Evolutionary conservation across 2,888 invertebrate genomes (phyloP), one percentile per base, ranked within the genome.

Genomic region (Axea sp.): DNA sequence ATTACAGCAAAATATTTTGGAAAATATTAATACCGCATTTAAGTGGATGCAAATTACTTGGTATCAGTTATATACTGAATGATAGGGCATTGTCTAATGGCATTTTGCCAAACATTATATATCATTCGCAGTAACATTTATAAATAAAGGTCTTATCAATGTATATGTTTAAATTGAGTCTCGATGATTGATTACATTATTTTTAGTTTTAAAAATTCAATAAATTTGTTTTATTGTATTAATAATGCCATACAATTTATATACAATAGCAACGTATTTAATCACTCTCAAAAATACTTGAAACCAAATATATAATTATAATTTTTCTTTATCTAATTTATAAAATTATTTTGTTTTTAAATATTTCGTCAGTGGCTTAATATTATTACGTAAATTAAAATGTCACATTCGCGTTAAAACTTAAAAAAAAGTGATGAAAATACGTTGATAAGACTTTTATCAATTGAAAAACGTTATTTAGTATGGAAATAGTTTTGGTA

Each of bases 91-190:
- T 39, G 64, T 19, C 19, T 33, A 75, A 69, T 76, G 78, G 77
- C 73, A 35, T 41, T 39, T 33, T 7, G 77, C 78, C 77, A 77
- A 65, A 72, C 33, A 60, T 59, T 73, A 37, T 53, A 31, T 57
- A 30, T 22, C 55, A 28, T 31, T 53, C 28, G 39, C 19, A 43
- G 65, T 43, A 62, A 77, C 64, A 65, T 64, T 64, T 69, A 68
- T 59, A 51, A 60, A 72, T 62, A 68, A 77, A 76, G 77, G 77
- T 74, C 77, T 73, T 30, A 14, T 6, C 17, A 41, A n/a, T 30
- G 26, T 12, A 30, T 30, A 30, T 30, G 8, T 1, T 5, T 30
- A 30, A 30, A 30, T 3, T 9, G 3, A 9, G 2, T 5, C n/a
- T 12, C 9, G 19, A 17, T 24, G 0, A 28, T 55, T 11, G 33